These are phyloP conservation scores for Coryphaenoides rupestris DNA, from an alignment of 2,113 vertebrate species.

Conservation along the genomic window DNA sequence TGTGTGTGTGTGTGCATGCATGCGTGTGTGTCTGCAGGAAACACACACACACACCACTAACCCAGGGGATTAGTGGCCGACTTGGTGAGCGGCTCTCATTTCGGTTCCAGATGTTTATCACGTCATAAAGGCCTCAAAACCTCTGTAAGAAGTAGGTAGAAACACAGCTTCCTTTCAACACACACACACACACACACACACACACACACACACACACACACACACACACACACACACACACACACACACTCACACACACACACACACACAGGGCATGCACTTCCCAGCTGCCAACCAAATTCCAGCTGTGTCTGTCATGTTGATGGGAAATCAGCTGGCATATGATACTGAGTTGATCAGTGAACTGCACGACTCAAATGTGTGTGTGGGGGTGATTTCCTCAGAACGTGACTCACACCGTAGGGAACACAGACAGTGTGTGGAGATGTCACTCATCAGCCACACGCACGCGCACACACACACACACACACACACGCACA, in stretches of 20 bases:
- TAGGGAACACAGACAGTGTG: conserved; percentile 4
- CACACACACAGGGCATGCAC: background rate
- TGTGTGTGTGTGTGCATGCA: conserved; percentile 11
- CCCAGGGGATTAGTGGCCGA: conserved; percentile 56
- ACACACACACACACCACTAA: conserved; percentile 46
- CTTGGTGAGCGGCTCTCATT: conserved; percentile 49
- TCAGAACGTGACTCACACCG: too few species aligned
- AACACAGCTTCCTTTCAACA: conserved; percentile 49
- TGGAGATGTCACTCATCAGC: conserved; percentile 19
- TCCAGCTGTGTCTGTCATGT: conserved; percentile 1
- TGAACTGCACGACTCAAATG: too few species aligned
- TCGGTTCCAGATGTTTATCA: conserved; percentile 67
- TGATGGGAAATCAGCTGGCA: conserved; percentile 23
- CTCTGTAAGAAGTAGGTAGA: conserved; percentile 35
- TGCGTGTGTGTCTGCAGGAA: conserved; percentile 41
- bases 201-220: background rate
- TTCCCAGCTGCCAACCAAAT: background rate
- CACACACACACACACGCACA: conserved; percentile 4
- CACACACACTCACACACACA: conserved; percentile 17
- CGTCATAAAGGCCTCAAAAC: conserved; percentile 45
- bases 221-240: conserved; percentile 10
- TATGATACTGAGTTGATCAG: background rate
- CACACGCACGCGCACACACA: conserved; percentile 6
- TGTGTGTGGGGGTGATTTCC: too few species aligned
- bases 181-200: conserved; percentile 14